Conservation (phyloP, 2,113 vertebrate species). For the Chauna torquata region DNA sequence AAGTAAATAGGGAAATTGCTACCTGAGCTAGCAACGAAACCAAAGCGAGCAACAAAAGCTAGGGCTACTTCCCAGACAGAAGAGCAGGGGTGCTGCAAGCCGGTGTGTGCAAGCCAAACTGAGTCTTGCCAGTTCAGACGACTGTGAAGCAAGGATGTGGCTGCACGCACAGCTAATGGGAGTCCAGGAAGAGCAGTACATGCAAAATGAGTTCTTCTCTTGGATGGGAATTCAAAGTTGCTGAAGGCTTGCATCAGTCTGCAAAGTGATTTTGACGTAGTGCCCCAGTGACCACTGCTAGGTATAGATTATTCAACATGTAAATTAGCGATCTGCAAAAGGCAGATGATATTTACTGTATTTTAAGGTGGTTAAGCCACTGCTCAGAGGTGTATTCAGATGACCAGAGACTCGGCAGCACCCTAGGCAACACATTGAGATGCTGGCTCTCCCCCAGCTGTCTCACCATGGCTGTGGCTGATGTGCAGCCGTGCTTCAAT, state of each 20-base stretch:
- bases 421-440: background rate
- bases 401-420: background rate
- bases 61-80: background rate
- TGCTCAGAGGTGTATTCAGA: background rate
- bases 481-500: background rate
- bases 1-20: background rate
- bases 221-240: background rate
- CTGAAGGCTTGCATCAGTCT: background rate
- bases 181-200: background rate
- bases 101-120: rapidly evolving
- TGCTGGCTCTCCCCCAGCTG: background rate
- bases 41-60: background rate
- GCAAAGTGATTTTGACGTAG: background rate
- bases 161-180: background rate
- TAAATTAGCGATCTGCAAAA: background rate
- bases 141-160: background rate
- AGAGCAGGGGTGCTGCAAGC: background rate
- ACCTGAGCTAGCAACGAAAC: background rate
- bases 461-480: rapidly evolving
- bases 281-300: background rate
- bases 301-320: background rate
- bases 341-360: background rate
- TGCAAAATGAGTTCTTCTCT: background rate
- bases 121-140: background rate
- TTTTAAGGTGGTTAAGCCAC: background rate